phyloP scores from a whole-genome alignment of 2,113 vertebrate species.

The Tragulus kanchil region DNA sequence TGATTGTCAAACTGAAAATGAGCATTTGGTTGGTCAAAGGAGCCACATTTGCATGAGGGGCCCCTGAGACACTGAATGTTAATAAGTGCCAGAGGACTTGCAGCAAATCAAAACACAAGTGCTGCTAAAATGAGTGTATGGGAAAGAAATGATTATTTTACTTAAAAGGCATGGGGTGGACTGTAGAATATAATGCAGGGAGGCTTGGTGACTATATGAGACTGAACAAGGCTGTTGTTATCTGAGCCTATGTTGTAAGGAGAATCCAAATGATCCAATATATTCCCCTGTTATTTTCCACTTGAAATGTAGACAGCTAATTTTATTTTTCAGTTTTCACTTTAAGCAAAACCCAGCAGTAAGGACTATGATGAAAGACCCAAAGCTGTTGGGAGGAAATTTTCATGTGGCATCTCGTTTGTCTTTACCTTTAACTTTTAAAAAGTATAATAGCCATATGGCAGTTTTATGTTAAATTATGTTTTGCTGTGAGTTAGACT shows the following conservation, averaged over 20 bases:
- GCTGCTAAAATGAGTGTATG: constrained; percentile 69
- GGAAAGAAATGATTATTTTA: constrained; percentile 68
- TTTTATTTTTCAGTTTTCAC: constrained; percentile 57
- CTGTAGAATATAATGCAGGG: constrained; percentile 27
- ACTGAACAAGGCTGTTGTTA: background rate
- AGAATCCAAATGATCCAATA: constrained; percentile 29
- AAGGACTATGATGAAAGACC: background rate
- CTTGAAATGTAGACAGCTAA: background rate
- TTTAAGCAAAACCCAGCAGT: constrained; percentile 8
- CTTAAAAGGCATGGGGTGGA: constrained; percentile 59
- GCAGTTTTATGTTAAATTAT: background rate
- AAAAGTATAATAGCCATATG: constrained; percentile 18
- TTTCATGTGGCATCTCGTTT: background rate
- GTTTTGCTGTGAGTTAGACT: constrained; percentile 45
- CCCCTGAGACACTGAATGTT: constrained; percentile 47
- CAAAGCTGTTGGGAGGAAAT: constrained; percentile 31
- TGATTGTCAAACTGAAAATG: constrained; percentile 64
- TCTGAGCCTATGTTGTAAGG: background rate
- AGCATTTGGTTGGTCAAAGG: constrained; percentile 46
- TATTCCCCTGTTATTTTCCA: constrained; percentile 38
- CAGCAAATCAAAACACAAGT: constrained; percentile 71
- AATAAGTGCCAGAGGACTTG: constrained; percentile 61
- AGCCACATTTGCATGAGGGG: constrained; percentile 40
- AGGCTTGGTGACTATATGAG: background rate
- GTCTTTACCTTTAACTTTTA: constrained; percentile 74